Evolutionary conservation across 2,113 vertebrate genomes (phyloP).

Genomic region (Tachycineta bicolor): DNA sequence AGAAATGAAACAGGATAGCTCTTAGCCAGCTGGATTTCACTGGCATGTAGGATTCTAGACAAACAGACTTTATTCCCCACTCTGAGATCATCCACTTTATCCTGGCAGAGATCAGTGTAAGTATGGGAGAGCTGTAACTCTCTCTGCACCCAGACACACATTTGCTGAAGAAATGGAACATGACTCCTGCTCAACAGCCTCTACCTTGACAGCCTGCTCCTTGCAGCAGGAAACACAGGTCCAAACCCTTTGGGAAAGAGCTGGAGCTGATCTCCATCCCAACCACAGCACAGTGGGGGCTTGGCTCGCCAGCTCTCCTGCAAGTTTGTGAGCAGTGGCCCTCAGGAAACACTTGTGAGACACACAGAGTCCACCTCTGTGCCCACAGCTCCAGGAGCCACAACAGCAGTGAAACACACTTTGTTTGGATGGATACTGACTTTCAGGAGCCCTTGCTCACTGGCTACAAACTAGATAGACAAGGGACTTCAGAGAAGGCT

Average conservation of each 20-base stretch:
- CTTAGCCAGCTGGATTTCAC: neutral
- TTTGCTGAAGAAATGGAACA: neutral
- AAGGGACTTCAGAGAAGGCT: neutral
- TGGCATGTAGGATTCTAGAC: neutral
- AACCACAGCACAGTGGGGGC: fast-evolving
- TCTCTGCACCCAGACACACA: neutral
- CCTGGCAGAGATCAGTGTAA: neutral
- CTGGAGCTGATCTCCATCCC: neutral
- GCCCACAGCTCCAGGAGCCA: fast-evolving
- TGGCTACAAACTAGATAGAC: fast-evolving
- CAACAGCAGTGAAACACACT: neutral
- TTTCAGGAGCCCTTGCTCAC: neutral
- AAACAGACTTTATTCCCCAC: neutral
- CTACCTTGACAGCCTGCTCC: neutral
- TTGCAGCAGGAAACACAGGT: neutral
- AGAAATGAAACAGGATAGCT: neutral
- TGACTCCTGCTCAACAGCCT: neutral
- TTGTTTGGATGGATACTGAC: neutral
- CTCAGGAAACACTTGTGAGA: neutral
- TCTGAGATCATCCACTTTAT: neutral
- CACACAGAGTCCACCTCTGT: neutral
- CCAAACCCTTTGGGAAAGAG: neutral
- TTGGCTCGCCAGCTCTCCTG: neutral
- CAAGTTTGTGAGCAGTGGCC: neutral
- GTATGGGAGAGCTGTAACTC: neutral